Evolutionary conservation across 1,140 invertebrate genomes (phyloP).

Genomic region (Bombus cullumanus): DNA sequence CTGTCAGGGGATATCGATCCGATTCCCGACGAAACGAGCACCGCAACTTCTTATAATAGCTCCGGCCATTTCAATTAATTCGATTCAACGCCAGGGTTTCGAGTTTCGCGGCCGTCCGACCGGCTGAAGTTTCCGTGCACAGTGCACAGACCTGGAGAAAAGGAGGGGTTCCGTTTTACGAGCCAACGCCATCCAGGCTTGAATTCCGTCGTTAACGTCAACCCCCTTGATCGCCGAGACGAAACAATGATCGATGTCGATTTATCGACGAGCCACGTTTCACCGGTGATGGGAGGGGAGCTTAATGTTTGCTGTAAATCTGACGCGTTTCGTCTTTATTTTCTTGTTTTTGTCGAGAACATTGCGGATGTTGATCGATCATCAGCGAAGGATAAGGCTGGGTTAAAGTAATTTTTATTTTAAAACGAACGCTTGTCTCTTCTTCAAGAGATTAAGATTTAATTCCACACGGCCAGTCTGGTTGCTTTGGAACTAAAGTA

Average conservation of each 20-base stretch:
- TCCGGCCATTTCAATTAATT: conserved; percentile 62
- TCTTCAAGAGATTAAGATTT: not conserved
- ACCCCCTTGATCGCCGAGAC: conserved; percentile 37
- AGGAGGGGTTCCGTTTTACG: conserved; percentile 8
- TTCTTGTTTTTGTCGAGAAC: not conserved
- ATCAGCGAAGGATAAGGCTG: no score
- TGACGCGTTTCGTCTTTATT: not conserved
- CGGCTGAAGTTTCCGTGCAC: not conserved
- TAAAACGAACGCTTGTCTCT: no score
- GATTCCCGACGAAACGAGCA: conserved; percentile 26
- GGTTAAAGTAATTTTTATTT: not conserved
- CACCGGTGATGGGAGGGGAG: not conserved
- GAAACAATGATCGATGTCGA: conserved; percentile 45
- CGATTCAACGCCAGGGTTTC: conserved; percentile 40
- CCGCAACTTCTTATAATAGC: conserved; percentile 53
- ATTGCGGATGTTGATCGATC: not conserved
- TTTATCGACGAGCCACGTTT: conserved; percentile 9
- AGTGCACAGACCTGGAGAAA: not conserved
- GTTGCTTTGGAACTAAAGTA: not conserved
- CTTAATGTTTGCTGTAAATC: not conserved
- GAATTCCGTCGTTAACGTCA: conserved; percentile 48
- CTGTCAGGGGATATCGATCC: conserved; percentile 21
- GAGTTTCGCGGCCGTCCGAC: conserved; percentile 28
- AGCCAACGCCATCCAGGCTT: conserved; percentile 19
- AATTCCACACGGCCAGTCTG: not conserved